A percentile compares a stretch with the other conserved stretches of the same genome.
Evolutionary conservation across 2,113 vertebrate species (phyloP).

Genomic region (Sinocyclocheilus grahami): DNA sequence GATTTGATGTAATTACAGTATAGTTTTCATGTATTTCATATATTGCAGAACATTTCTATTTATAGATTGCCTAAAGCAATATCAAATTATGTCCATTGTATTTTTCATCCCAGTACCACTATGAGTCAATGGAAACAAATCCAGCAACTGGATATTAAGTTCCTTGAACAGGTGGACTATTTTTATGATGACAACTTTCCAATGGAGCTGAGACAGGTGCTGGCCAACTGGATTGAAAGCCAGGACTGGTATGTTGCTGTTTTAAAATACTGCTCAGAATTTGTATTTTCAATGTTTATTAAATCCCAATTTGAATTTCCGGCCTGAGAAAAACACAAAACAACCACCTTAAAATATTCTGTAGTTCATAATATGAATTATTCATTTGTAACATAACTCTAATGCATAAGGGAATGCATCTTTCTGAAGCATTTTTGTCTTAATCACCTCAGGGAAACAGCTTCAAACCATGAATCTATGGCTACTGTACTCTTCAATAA

Average conservation of each 20-base stretch:
- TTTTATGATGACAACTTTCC: conserved; percentile 97
- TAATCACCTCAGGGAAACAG: conserved; percentile 68
- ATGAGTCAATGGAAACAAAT: conserved; percentile 99
- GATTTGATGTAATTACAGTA: not conserved
- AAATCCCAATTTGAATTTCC: not conserved
- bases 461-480: conserved; percentile 87
- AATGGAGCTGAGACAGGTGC: conserved; percentile 92
- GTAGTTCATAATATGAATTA: not conserved
- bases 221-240: conserved; percentile 92
- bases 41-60: not conserved
- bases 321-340: no score
- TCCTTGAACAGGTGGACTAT: conserved; percentile 94
- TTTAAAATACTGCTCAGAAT: not conserved
- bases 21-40: not conserved
- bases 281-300: not conserved
- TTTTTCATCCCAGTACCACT: conserved; percentile 65
- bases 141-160: conserved; percentile 92
- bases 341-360: not conserved
- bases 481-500: conserved; percentile 87
- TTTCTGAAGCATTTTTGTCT: not conserved
- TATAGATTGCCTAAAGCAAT: not conserved
- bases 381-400: not conserved
- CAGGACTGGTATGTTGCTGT: conserved; percentile 88
- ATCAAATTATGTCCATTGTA: not conserved
- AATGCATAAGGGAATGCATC: not conserved